phyloP scores from a whole-genome alignment of 2,113 vertebrate genomes.

The Butorides virescens region DNA sequence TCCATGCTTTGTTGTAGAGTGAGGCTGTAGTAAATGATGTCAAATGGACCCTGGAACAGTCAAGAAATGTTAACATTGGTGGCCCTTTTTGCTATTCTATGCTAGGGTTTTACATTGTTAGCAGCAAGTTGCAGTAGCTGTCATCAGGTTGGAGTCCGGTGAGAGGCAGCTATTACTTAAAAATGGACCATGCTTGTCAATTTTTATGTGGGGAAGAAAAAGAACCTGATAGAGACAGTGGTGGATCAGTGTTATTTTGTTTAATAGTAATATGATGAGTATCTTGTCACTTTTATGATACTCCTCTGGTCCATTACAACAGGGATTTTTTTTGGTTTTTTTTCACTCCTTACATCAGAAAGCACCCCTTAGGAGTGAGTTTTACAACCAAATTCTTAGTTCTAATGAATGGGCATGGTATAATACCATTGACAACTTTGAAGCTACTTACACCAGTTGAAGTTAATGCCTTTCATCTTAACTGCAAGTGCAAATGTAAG shows the following conservation, averaged over 20 bases:
- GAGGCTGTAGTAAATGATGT: background rate
- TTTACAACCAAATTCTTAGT: background rate
- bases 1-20: background rate
- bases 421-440: background rate
- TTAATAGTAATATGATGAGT: background rate
- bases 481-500: background rate
- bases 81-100: background rate
- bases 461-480: background rate
- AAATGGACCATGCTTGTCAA: background rate
- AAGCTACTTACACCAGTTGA: background rate
- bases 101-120: background rate
- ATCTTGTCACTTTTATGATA: background rate
- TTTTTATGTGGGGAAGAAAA: background rate
- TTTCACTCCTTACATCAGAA: background rate
- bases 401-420: background rate
- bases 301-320: background rate
- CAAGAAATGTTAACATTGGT: background rate
- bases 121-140: background rate
- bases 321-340: background rate
- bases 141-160: background rate
- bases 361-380: background rate
- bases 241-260: background rate
- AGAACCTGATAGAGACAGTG: background rate
- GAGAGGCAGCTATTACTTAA: background rate
- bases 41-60: fast-evolving